These are phyloP conservation scores for Apamea crenata DNA, from an alignment of 2,888 invertebrate genomes.

Conservation along the genomic window DNA sequence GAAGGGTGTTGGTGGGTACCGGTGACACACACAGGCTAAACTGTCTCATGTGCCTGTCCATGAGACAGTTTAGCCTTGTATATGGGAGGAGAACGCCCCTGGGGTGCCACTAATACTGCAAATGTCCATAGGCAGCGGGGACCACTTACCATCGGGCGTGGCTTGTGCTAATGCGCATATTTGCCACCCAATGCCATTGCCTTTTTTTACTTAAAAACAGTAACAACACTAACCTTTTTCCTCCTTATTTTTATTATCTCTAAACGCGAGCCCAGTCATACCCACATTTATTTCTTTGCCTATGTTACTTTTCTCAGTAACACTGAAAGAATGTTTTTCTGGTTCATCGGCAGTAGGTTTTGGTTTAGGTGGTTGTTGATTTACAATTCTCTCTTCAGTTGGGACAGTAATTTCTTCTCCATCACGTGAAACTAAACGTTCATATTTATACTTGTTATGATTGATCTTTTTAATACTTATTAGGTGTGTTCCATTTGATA, in stretches of 20 bases:
- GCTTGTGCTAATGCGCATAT: too few relatives aligned
- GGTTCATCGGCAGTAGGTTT: background rate
- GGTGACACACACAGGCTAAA: too few relatives aligned
- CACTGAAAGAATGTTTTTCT: background rate
- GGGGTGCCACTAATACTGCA: background rate
- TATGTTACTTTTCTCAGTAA: background rate
- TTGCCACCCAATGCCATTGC: too few relatives aligned
- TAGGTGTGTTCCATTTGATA: slow-evolving; percentile 54
- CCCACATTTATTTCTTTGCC: background rate
- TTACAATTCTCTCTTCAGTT: slow-evolving; percentile 47
- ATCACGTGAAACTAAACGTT: background rate
- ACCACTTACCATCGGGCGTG: background rate
- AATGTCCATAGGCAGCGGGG: too few relatives aligned
- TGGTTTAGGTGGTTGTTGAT: slow-evolving; percentile 19
- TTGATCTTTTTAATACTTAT: slow-evolving; percentile 48
- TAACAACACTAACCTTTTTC: slow-evolving; percentile 24
- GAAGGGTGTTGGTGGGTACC: background rate
- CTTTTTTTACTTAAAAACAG: too few relatives aligned
- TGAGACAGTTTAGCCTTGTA: background rate
- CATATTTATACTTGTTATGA: slow-evolving; percentile 2
- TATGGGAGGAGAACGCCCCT: background rate
- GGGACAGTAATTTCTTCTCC: background rate
- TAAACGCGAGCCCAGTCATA: background rate
- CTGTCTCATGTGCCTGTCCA: background rate
- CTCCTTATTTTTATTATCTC: background rate